A percentile compares a stretch with the other conserved stretches of the same genome.
These are phyloP conservation scores for Setophaga coronata DNA, from an alignment of 2,113 vertebrate genomes.

Conservation along the genomic window DNA sequence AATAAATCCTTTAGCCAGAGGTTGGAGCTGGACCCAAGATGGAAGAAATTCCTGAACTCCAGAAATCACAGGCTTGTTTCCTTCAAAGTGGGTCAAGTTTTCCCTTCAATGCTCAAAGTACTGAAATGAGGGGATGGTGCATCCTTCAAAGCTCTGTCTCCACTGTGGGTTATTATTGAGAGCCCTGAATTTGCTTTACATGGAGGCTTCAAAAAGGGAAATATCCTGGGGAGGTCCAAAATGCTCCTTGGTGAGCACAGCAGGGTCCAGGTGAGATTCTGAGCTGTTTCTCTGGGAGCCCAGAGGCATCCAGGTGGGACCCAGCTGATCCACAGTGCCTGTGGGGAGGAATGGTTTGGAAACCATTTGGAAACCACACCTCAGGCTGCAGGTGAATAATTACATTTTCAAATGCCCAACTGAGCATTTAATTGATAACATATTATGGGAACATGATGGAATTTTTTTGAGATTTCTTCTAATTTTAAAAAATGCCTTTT, in stretches of 20 bases:
- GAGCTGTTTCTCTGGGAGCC: neutral
- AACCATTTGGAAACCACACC: neutral
- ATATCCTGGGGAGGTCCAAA: neutral
- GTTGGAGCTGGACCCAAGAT: neutral
- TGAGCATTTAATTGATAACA: neutral
- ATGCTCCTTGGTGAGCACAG: too few species aligned
- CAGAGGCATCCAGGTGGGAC: neutral
- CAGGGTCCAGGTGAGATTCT: rapidly evolving
- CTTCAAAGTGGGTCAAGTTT: rapidly evolving
- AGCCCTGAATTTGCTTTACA: neutral
- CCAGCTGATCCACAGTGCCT: neutral
- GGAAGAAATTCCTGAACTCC: neutral
- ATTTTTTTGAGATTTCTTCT: neutral
- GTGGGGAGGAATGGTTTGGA: neutral
- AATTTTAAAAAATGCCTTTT: neutral
- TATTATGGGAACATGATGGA: neutral
- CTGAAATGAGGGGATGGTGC: neutral
- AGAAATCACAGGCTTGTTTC: rapidly evolving
- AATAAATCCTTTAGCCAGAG: neutral
- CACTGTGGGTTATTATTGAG: rapidly evolving
- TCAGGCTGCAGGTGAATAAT: neutral
- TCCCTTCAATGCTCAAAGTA: rapidly evolving
- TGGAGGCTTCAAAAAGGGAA: neutral
- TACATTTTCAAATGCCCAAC: neutral
- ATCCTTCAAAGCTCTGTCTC: neutral